Evolutionary conservation across 2,888 invertebrate species (phyloP), one percentile per base, ranked within the genome.

Genomic region (Apocheima hispidaria): DNA sequence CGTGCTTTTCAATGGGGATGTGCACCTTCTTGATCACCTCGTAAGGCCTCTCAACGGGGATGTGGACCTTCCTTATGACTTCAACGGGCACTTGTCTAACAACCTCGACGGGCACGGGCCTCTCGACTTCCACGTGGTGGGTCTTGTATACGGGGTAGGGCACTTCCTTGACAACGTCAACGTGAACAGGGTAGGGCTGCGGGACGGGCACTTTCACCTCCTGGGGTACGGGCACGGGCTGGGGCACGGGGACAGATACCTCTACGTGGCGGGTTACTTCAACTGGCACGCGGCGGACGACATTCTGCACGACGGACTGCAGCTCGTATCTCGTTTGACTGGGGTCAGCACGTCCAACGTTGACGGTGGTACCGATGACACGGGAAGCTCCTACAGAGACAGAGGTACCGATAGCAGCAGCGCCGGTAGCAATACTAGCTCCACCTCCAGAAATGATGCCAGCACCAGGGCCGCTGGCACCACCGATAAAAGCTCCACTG

Each of bases 121-220:
- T 87, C 65, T 90, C 90, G 2, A 92, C 92, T 40, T 86, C 84
- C 1, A 88, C 83, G 69, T 90, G 87, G 46, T 92, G 73, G 14
- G 90, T 92, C 72, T 89, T 92, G 81, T 87, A 87, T 0, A 92
- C 92, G 1, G 89, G 87, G 76, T 92, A 92, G 4, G 92, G 92
- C 2, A 92, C 90, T 40, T 90, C 82, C 67, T 89, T 89, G 9
- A 90, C 84, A 1, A 92, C 91, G 35, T 92, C 87, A 0, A 92
- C 91, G 53, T 82, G 88, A 0, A 92, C 92, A 3, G 87, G 88
- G 86, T 92, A 92, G 60, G 92, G 92, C 62, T 92, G 89, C 0
- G 92, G 92, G 0, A 92, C 92, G 35, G 90, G 88, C 1, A 92
- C 92, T 59, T 74, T 82, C 14, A 92, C 85, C 68, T 91, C 89